Percentiles rank a stretch among this genome's conserved stretches.
These are phyloP conservation scores for Eulemur albifrons DNA, from an alignment of 2,797 vertebrate species.

Conservation along the genomic window DNA sequence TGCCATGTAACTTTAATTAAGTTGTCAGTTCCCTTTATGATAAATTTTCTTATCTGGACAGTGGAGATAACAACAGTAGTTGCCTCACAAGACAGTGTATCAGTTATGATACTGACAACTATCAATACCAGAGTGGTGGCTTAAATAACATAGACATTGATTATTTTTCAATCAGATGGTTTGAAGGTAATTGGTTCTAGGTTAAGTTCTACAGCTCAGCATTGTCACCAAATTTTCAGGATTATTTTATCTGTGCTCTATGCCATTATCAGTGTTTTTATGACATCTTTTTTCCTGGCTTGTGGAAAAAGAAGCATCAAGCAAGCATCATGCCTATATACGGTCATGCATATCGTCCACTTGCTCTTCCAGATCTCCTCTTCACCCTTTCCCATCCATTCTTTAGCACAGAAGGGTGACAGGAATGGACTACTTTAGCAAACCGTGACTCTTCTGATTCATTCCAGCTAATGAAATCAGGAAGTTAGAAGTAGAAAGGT, in stretches of 20 bases:
- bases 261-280: neutral
- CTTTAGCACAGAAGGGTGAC: neutral
- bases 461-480: neutral
- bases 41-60: neutral
- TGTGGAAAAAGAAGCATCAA: neutral
- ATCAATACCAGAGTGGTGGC: neutral
- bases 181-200: neutral
- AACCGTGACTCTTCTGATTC: neutral
- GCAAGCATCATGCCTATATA: neutral
- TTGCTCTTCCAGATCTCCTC: neutral
- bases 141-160: neutral
- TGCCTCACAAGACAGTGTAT: neutral
- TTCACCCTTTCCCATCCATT: neutral
- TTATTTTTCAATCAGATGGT: neutral
- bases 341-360: neutral
- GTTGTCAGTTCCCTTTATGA: neutral
- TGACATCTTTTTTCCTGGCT: neutral
- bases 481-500: neutral
- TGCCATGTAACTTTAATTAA: neutral
- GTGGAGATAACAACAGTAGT: neutral
- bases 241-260: neutral
- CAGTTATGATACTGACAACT: neutral
- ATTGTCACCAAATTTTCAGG: neutral
- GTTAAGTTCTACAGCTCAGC: neutral
- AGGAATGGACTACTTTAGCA: neutral